Evolutionary conservation across 2,888 invertebrate genomes (phyloP), one percentile per base, ranked within the genome.

Genomic region (Diarsia mendica): DNA sequence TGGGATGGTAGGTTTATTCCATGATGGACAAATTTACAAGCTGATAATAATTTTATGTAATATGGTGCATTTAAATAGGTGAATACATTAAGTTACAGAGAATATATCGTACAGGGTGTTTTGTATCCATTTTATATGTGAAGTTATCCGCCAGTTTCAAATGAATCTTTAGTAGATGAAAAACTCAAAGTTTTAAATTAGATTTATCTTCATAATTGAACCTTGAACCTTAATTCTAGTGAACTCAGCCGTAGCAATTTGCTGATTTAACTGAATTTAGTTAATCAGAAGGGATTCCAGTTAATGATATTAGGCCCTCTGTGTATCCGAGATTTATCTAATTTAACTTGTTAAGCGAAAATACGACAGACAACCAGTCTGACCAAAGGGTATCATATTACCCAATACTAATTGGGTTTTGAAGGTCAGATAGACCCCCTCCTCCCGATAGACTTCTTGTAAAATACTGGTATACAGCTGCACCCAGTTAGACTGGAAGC

Each of bases 231-330:
- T 55, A 66, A 75, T 67, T 82, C 28, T 61, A 75, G 48, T 13
- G 61, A 74, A 74, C 61, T 66, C 60, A 20, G 63, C n/a, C 20
- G 75, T 75, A 48, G 49, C 15, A 78, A 68, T 78, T 55, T 46
- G 20, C 46, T 33, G 28, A 48, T 44, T 49, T 63, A 55, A 67
- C 49, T 82, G 66, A 67, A 67, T 67, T 78, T 5, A 67, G 61
- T 78, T 78, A 63, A 81, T 78, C 13, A 67, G 53, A 13, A 33
- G 71, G 51, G 44, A 67, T 44, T 68, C 23, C 33, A 77, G 49
- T 60, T 77, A 69, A 82, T 68, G 48, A 53, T 23, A 66, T 82
- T 77, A 60, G 39, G 49, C 44, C 10, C 58, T 67, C 46, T 58
- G 51, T 60, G 53, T 82, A 68, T 82, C 48, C 15, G 33, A 70